Evolutionary conservation across 2,797 vertebrate genomes (phyloP).

Genomic region (Ficedula albicollis): DNA sequence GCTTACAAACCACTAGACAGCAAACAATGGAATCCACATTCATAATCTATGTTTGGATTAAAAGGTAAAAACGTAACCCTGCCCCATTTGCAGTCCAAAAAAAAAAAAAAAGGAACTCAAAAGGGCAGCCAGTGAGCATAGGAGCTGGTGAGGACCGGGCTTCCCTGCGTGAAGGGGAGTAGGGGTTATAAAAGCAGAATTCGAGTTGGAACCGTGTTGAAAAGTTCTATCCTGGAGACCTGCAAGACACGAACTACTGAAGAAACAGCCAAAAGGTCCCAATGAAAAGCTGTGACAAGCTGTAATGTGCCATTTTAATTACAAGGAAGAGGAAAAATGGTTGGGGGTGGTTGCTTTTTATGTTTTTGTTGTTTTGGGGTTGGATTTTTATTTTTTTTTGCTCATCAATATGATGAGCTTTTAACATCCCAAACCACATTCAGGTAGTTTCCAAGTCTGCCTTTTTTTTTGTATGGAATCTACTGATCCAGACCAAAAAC

Average conservation of each 20-base stretch:
- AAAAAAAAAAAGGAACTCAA: not conserved
- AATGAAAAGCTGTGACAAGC: conserved; percentile 88
- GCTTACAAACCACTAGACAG: conserved; percentile 6
- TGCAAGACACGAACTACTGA: conserved; percentile 69
- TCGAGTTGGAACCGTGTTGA: not conserved
- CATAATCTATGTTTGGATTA: not conserved
- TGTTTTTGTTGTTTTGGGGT: conserved; percentile 4
- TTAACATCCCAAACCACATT: conserved; percentile 91
- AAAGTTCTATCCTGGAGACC: conserved; percentile 47
- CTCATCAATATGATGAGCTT: conserved; percentile 99
- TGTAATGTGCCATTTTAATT: conserved; percentile 89
- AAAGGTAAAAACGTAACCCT: not conserved
- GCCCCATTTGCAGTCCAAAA: conserved; percentile 48
- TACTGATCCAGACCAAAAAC: conserved; percentile 76
- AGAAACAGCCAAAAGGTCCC: conserved; percentile 85
- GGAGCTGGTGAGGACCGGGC: not conserved
- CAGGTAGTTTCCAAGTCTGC: conserved; percentile 79
- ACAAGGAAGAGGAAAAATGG: conserved; percentile 76
- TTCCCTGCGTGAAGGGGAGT: not conserved
- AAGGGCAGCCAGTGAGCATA: conserved; percentile 5
- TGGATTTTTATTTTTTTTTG: conserved; percentile 67
- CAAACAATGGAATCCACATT: not conserved
- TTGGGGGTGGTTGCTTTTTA: not conserved
- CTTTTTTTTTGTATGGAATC: conserved; percentile 68
- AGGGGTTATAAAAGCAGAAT: not conserved